phyloP scores from a whole-genome alignment of 92 coral and sea anemone species.

The Micromussa lordhowensis region DNA sequence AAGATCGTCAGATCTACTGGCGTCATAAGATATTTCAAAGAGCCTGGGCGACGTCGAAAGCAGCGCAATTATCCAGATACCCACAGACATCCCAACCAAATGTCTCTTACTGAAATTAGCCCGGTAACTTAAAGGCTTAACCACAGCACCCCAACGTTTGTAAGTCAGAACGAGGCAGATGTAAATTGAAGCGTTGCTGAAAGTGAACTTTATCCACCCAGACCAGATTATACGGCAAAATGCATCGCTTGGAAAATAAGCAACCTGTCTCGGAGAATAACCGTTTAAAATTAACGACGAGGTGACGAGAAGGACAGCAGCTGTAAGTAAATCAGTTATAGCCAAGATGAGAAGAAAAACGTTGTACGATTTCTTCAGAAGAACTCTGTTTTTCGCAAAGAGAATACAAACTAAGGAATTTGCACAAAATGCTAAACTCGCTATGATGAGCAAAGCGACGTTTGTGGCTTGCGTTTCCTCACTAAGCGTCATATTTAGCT shows the following conservation, averaged over 20 bases:
- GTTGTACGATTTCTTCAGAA: slow-evolving; percentile 42
- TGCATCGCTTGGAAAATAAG: neutral
- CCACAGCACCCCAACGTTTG: slow-evolving; percentile 54
- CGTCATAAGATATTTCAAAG: slow-evolving; percentile 14
- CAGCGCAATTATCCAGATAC: slow-evolving; percentile 21
- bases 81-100: slow-evolving; percentile 16
- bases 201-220: slow-evolving; percentile 21
- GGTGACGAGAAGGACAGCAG: neutral
- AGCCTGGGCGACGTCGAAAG: slow-evolving; percentile 26
- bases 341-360: slow-evolving; percentile 32
- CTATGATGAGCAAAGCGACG: slow-evolving; percentile 18
- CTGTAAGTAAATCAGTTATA: slow-evolving; percentile 22
- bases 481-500: neutral
- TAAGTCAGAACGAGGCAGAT: slow-evolving; percentile 42
- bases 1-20: neutral
- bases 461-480: neutral
- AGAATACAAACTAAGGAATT: slow-evolving; percentile 40
- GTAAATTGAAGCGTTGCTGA: slow-evolving; percentile 31
- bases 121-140: slow-evolving; percentile 22
- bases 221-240: slow-evolving; percentile 29
- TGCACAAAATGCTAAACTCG: slow-evolving; percentile 32
- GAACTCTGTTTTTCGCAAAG: slow-evolving; percentile 31
- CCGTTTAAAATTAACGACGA: slow-evolving; percentile 10
- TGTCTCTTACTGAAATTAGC: slow-evolving; percentile 28
- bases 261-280: neutral